Evolutionary conservation across 2,888 invertebrate genomes (phyloP).

Genomic region (Phorcus lineatus): DNA sequence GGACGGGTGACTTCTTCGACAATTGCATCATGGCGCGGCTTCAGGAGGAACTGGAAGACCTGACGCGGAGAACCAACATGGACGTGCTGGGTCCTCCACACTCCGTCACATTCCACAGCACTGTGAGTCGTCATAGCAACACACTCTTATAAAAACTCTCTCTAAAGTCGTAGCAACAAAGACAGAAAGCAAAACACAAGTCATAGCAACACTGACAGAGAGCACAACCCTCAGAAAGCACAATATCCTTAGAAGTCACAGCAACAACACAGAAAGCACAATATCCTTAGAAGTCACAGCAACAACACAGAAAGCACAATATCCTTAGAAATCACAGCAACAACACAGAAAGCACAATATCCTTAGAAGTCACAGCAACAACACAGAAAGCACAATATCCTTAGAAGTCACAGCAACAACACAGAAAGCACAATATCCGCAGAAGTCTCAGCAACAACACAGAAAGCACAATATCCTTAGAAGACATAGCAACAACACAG

Average conservation of each 20-base stretch:
- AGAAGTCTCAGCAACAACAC: background rate
- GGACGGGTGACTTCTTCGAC: conserved; percentile 96
- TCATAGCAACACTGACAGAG: background rate
- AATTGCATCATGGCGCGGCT: conserved; percentile 93
- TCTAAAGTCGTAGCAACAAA: background rate
- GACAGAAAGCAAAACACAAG: background rate
- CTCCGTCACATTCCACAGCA: conserved; percentile 74
- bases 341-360: no score
- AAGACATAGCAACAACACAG: background rate
- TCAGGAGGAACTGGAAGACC: conserved; percentile 84
- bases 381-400: no score
- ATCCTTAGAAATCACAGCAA: no score
- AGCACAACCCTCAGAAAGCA: no score
- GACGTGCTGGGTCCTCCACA: conserved; percentile 67
- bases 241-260: no score
- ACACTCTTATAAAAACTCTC: background rate
- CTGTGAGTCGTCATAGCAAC: conserved; percentile 63
- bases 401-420: no score
- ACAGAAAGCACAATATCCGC: no score
- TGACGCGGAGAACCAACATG: conserved; percentile 75
- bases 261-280: no score
- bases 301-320: no score
- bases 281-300: no score
- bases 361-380: no score
- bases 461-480: background rate